These are phyloP conservation scores for Seriola rivoliana DNA, from an alignment of 2,113 vertebrate genomes.

Conservation along the genomic window DNA sequence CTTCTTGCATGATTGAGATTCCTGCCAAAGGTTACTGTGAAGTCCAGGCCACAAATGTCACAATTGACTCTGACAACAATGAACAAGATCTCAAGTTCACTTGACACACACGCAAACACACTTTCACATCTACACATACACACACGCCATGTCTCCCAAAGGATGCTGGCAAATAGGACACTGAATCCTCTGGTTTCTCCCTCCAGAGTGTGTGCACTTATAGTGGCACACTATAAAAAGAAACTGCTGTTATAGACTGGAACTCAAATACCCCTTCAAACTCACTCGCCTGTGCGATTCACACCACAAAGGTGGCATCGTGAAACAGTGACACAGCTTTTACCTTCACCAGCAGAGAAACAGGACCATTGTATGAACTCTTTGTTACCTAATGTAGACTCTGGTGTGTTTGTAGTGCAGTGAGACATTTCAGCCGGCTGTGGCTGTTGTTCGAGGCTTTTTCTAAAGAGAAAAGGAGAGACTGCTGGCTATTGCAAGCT, in stretches of 20 bases:
- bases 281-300: constrained; percentile 48
- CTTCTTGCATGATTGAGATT: not conserved
- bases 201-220: constrained; percentile 74
- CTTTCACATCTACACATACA: constrained; percentile 31
- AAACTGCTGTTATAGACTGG: constrained; percentile 77
- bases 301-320: constrained; percentile 32
- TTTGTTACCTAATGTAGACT: not conserved
- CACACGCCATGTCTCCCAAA: constrained; percentile 62
- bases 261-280: constrained; percentile 71
- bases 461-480: constrained; percentile 7
- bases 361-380: not conserved
- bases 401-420: not conserved
- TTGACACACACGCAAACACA: not conserved
- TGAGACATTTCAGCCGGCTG: not conserved
- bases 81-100: constrained; percentile 2
- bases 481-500: not conserved
- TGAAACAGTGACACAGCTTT: constrained; percentile 67
- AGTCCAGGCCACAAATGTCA: not conserved
- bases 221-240: constrained; percentile 84
- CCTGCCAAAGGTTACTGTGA: not conserved
- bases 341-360: not conserved
- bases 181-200: constrained; percentile 75
- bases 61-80: constrained; percentile 37
- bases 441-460: not conserved
- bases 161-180: constrained; percentile 82